Evolutionary conservation across 1,140 invertebrate genomes (phyloP).

Genomic region (Psix sp.): DNA sequence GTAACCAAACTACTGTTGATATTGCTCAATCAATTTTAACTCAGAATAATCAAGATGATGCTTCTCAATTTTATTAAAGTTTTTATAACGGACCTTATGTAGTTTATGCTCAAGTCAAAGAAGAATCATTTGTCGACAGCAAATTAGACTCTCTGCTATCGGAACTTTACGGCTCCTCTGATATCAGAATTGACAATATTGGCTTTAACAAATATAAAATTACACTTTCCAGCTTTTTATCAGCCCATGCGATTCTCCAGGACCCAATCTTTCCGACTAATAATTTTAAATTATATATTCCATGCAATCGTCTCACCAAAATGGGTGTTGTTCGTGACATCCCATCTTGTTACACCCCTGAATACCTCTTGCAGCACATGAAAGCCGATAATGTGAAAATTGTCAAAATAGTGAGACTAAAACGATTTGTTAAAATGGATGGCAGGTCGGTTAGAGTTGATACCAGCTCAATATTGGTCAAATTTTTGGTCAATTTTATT

Average conservation of each 20-base stretch:
- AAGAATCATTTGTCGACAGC: neutral
- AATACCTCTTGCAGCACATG: neutral
- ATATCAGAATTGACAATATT: neutral
- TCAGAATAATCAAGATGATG: too few relatives aligned
- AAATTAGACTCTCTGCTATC: neutral
- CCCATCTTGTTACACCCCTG: neutral
- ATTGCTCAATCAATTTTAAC: too few relatives aligned
- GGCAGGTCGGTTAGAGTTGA: too few relatives aligned
- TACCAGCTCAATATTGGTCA: too few relatives aligned
- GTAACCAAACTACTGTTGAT: too few relatives aligned
- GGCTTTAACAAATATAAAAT: slow-evolving; percentile 1
- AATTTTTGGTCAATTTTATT: too few relatives aligned
- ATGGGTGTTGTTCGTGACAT: neutral
- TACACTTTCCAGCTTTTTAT: neutral
- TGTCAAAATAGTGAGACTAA: neutral
- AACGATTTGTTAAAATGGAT: too few relatives aligned
- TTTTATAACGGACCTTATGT: neutral
- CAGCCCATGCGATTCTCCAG: neutral
- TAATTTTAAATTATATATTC: neutral
- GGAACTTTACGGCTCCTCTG: neutral
- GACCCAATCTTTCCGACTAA: neutral
- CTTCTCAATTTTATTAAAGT: too few relatives aligned
- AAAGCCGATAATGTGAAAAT: neutral
- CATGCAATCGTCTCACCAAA: neutral
- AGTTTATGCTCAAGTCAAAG: neutral